Base-by-base conservation (phyloP, 2,797 vertebrate species). In the Streptopelia turtur region DNA sequence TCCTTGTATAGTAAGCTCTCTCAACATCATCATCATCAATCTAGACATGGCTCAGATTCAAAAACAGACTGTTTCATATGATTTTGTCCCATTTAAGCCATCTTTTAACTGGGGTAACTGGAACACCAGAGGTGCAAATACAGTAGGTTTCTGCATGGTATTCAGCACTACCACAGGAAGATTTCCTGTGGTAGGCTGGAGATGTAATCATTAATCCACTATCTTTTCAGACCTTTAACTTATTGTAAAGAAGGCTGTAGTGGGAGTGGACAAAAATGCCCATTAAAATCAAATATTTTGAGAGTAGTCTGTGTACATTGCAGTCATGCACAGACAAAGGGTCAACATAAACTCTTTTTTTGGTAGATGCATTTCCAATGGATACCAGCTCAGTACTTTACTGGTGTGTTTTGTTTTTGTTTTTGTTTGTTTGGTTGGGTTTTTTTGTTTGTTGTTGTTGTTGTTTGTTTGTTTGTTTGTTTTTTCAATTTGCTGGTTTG, bases 371-470 rank as follows among this genome's bases (percentile, higher is more conserved):
- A 60, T 61, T 93, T 90, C 18, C 16, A 27, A 2, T 10, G 1
- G 6, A n/a, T 56, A 35, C 27, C 8, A 71, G 24, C 5, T 79
- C 31, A 53, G 52, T 33, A 55, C 64, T 82, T 88, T 52, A n/a
- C 8, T 35, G 4, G 37, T 10, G 37, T 37, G n/a, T n/a, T n/a
- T n/a, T n/a, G 5, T 6, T 6, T 4, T 25, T 0, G 27, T 84
- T 74, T 43, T 0, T 0, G 13, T 28, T 64, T n/a, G 37, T 7
- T 4, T 4, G 37, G 7, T 35, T 35, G 35, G n/a, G n/a, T n/a
- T n/a, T 35, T 35, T 35, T 35, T 35, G 7, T 35, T 35, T 39
- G 37, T 39, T 39, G 39, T 39, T 13, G 39, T 39, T 39, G 5
- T 39, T 39, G 39, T 39, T 39, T 39, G 39, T 39, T 39, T 16